phyloP scores from a whole-genome alignment of 2,888 invertebrate genomes.

The Tetragnatha montana region DNA sequence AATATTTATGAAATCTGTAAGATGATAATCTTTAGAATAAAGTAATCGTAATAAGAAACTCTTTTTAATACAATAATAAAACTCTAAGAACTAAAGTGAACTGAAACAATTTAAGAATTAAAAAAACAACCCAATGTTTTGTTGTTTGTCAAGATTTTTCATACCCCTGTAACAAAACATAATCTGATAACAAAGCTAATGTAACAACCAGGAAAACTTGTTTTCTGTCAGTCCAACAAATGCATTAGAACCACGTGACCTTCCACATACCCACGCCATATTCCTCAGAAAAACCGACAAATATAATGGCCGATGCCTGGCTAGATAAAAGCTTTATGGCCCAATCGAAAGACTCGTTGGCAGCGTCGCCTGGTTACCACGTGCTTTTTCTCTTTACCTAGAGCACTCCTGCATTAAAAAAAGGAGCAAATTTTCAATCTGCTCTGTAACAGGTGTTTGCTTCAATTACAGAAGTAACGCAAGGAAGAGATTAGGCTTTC shows the following conservation, averaged over 20 bases:
- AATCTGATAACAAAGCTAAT: not conserved
- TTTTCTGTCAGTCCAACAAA: not conserved
- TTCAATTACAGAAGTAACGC: not conserved
- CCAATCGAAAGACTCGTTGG: not conserved
- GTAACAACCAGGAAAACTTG: not conserved
- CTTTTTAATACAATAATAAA: too few relatives aligned
- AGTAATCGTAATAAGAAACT: too few relatives aligned
- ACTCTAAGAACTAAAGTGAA: too few relatives aligned
- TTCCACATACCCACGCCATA: not conserved
- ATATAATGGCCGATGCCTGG: conserved; percentile 51
- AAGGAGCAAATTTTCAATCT: conserved; percentile 19
- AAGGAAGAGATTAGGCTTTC: not conserved
- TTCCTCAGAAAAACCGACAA: not conserved
- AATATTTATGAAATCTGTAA: too few relatives aligned
- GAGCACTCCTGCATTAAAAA: conserved; percentile 1
- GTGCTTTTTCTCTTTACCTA: conserved; percentile 28
- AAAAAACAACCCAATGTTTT: too few relatives aligned
- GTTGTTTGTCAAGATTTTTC: too few relatives aligned
- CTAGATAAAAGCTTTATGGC: conserved; percentile 59
- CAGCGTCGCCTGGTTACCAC: conserved; percentile 18
- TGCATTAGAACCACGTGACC: not conserved
- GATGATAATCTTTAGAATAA: too few relatives aligned
- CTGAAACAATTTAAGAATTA: too few relatives aligned
- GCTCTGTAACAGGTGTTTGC: conserved; percentile 12
- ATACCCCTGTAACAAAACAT: too few relatives aligned